Evolutionary conservation across 2,113 vertebrate species (phyloP), one percentile per base, ranked within the genome.

Genomic region (Microtus pennsylvanicus): DNA sequence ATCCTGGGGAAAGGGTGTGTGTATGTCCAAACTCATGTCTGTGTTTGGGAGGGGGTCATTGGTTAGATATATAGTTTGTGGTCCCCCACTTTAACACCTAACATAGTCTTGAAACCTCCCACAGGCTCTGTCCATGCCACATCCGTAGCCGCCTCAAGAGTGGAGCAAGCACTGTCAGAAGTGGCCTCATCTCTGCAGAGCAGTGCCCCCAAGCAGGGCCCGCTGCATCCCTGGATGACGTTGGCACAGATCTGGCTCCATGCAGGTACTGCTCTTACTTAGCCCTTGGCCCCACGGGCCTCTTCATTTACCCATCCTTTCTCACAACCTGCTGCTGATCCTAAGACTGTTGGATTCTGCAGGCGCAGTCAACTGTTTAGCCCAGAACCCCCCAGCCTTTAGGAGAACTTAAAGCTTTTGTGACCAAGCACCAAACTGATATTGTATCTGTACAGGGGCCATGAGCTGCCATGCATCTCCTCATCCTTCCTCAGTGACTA

Each of bases 231-330:
- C 95, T 99, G 99, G 99, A 99, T 99, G 99, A 99, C 99, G 1
- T 98, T 99, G 97, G 99, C 99, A 63, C 99, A 99, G 98, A 99
- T 99, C 98, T 99, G 99, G 99, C 99, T 99, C 87, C 99, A 99
- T 85, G 99, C 99, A 99, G 99, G 99, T 99, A 93, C 87, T 0
- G 7, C 74, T 52, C 63, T 2, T 30, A 21, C 74, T 5, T 35
- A 13, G 30, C 78, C 38, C 3, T 35, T n/a, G 42, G 4, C 26
- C 4, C 80, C 2, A 1, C 8, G n/a, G 88, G 16, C 47, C 22
- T 21, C 47, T 45, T 21, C 6, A 8, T 28, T 22, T 13, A 5
- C 52, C 28, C 24, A 9, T 10, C 8, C 67, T 24, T 13, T 0
- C 74, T 69, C 26, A 1, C 21, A 3, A 1, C 30, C 86, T 0